Evolutionary conservation across 2,888 invertebrate genomes (phyloP).

Genomic region (Cataglyphis altisquamis): DNA sequence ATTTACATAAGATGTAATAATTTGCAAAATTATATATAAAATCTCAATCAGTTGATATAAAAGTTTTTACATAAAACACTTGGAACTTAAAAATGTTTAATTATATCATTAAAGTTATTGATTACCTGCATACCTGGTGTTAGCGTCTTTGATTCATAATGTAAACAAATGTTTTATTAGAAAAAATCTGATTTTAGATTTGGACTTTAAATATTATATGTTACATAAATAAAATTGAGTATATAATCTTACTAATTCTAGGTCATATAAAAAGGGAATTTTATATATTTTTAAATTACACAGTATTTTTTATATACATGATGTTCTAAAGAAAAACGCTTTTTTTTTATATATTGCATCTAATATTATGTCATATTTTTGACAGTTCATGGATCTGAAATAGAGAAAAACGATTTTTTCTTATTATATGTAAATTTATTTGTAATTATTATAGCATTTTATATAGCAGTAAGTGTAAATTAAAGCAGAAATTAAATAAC

Average conservation of each 20-base stretch:
- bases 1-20: background rate
- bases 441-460: background rate
- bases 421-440: background rate
- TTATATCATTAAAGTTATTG: background rate
- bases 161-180: background rate
- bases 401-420: slow-evolving; percentile 18
- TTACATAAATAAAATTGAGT: background rate
- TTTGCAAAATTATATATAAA: background rate
- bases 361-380: slow-evolving; percentile 4
- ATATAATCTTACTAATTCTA: slow-evolving; percentile 1
- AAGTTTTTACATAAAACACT: background rate
- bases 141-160: background rate
- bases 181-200: background rate
- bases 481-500: slow-evolving; percentile 22
- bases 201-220: background rate
- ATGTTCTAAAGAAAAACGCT: background rate
- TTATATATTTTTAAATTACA: slow-evolving; percentile 13
- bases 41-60: background rate
- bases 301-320: background rate
- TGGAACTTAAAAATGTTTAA: background rate
- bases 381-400: slow-evolving; percentile 39
- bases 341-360: background rate
- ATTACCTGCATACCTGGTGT: background rate
- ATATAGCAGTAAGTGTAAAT: slow-evolving; percentile 1
- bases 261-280: background rate